phyloP scores from a whole-genome alignment of 1,140 invertebrate genomes.

The Bombus waltoni region DNA sequence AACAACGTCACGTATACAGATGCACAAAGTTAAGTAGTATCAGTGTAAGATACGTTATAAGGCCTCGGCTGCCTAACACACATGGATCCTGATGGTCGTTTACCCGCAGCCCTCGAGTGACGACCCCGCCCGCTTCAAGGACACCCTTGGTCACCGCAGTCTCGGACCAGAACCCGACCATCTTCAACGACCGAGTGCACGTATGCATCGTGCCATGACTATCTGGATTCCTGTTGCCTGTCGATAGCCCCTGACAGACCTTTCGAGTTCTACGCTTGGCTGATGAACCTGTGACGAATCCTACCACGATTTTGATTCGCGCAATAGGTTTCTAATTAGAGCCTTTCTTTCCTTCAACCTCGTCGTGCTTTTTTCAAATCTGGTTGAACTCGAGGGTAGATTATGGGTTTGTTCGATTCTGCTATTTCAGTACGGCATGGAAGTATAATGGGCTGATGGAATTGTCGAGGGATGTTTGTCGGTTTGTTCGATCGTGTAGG shows the following conservation, averaged over 20 bases:
- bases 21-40: constrained; percentile 64
- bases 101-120: constrained; percentile 81
- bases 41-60: constrained; percentile 67
- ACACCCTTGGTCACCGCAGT: constrained; percentile 77
- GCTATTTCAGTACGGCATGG: neutral
- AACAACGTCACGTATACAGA: constrained; percentile 58
- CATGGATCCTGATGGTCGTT: constrained; percentile 81
- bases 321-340: neutral
- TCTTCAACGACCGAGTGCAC: constrained; percentile 73
- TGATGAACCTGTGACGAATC: constrained; percentile 37
- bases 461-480: too few relatives aligned
- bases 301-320: constrained; percentile 6
- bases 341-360: neutral
- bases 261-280: constrained; percentile 5
- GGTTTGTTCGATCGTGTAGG: too few relatives aligned
- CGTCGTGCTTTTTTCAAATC: neutral
- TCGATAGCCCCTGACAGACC: constrained; percentile 36
- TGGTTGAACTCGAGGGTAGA: neutral
- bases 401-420: neutral
- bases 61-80: constrained; percentile 68
- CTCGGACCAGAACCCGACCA: constrained; percentile 70
- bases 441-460: too few relatives aligned
- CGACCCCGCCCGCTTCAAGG: constrained; percentile 83
- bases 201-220: constrained; percentile 68
- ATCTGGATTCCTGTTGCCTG: constrained; percentile 68